phyloP scores from a whole-genome alignment of 1,140 invertebrate genomes.

The Drosophila hydei region DNA sequence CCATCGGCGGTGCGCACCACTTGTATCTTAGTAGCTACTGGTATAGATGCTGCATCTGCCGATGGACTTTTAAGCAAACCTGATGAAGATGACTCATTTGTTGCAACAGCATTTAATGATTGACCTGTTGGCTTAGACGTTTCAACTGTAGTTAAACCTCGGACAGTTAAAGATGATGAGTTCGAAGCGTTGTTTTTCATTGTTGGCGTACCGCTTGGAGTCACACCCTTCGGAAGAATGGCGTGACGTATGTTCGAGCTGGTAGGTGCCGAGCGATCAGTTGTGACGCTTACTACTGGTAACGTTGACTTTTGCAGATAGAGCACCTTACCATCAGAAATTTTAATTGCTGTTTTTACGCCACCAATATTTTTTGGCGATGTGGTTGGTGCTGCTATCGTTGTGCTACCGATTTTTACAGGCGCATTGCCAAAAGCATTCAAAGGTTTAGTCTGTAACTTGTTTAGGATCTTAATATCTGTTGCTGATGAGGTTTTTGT shows the following conservation, averaged over 20 bases:
- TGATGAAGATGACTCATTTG: slow-evolving; percentile 7
- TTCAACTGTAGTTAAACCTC: slow-evolving; percentile 39
- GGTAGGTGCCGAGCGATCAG: slow-evolving; percentile 13
- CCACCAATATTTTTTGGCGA: slow-evolving; percentile 24
- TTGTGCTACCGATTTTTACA: slow-evolving; percentile 54
- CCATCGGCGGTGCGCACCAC: slow-evolving; percentile 71
- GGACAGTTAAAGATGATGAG: slow-evolving; percentile 43
- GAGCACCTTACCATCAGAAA: slow-evolving; percentile 57
- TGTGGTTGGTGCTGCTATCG: slow-evolving; percentile 15
- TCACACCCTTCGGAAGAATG: slow-evolving; percentile 51
- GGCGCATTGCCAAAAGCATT: slow-evolving; percentile 36
- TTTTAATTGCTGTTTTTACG: slow-evolving; percentile 57
- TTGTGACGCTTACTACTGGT: neutral
- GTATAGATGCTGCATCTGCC: slow-evolving; percentile 4
- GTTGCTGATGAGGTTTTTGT: slow-evolving; percentile 28
- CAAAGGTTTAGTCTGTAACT: slow-evolving; percentile 38
- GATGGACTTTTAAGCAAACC: slow-evolving; percentile 11
- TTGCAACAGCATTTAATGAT: neutral
- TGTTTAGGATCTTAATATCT: slow-evolving; percentile 64
- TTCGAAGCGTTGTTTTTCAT: slow-evolving; percentile 44
- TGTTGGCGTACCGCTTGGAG: slow-evolving; percentile 38
- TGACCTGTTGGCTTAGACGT: slow-evolving; percentile 4
- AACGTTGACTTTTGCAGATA: slow-evolving; percentile 57
- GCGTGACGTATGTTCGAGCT: slow-evolving; percentile 53
- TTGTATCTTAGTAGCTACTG: slow-evolving; percentile 41